Evolutionary conservation across 1,140 invertebrate genomes (phyloP).

Genomic region (Drosophila parvula): DNA sequence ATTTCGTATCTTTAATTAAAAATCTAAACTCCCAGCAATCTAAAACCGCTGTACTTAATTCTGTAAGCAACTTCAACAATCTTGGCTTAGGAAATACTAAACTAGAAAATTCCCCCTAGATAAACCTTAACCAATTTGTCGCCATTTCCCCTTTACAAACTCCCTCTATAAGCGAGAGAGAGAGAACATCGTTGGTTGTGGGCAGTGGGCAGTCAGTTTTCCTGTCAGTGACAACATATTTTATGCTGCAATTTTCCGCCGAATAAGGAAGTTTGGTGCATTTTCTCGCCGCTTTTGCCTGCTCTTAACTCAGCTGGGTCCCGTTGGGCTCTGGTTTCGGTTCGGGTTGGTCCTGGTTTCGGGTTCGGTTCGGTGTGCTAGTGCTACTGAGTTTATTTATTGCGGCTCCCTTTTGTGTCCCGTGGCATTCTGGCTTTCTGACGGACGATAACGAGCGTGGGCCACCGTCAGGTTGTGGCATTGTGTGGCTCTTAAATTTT

Average conservation of each 20-base stretch:
- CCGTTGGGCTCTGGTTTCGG: constrained; percentile 2
- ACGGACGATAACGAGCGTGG: constrained; percentile 56
- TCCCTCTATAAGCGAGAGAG: background rate
- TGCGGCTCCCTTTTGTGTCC: constrained; percentile 43
- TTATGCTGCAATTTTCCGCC: constrained; percentile 51
- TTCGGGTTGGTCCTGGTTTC: constrained; percentile 2
- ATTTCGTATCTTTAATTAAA: background rate
- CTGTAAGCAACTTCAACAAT: background rate
- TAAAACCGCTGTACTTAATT: no score
- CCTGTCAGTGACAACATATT: constrained; percentile 49
- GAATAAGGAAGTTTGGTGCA: constrained; percentile 21
- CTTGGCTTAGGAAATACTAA: background rate
- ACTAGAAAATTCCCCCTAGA: constrained; percentile 7
- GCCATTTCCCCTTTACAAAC: constrained; percentile 12
- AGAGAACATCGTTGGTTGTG: constrained; percentile 11
- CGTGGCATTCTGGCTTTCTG: constrained; percentile 43
- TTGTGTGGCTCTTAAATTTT: constrained; percentile 46
- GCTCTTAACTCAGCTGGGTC: constrained; percentile 7
- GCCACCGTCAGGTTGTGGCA: constrained; percentile 35
- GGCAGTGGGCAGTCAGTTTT: constrained; percentile 43
- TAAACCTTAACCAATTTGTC: constrained; percentile 37
- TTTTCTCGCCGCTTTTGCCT: constrained; percentile 25
- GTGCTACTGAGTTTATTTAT: constrained; percentile 44
- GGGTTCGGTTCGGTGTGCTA: background rate
- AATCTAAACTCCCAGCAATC: background rate